These are phyloP conservation scores for Reticulitermes speratus DNA, from an alignment of 1,140 invertebrate genomes.

Conservation along the genomic window DNA sequence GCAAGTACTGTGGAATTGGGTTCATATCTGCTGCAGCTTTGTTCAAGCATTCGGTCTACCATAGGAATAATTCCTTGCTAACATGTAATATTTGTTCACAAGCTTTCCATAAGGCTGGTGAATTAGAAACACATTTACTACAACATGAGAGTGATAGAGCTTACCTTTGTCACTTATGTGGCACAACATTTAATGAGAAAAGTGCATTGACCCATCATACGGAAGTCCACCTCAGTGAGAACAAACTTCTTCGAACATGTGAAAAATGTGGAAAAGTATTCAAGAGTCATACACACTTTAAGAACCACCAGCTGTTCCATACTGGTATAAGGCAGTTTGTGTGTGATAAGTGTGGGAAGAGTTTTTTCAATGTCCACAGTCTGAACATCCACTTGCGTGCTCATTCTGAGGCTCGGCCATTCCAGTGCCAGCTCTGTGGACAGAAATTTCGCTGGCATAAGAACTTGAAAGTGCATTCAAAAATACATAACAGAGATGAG, in stretches of 20 bases:
- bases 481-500: neutral
- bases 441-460: neutral
- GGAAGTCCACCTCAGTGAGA: neutral
- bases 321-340: constrained; percentile 27
- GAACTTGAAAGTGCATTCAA: neutral
- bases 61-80: neutral
- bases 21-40: neutral
- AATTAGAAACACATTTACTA: neutral
- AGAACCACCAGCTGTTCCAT: neutral
- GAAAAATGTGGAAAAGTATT: constrained; percentile 22
- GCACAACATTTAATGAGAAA: constrained; percentile 42
- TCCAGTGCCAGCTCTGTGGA: neutral
- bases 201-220: neutral
- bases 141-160: neutral
- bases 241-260: neutral
- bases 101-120: neutral
- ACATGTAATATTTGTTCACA: neutral
- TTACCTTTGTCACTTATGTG: constrained; percentile 43
- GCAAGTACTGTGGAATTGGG: neutral
- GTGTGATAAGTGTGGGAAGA: constrained; percentile 34
- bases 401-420: neutral
- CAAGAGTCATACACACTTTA: neutral
- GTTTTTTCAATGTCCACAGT: constrained; percentile 29
- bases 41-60: neutral
- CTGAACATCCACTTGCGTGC: constrained; percentile 34